Base-by-base conservation (phyloP, 92 coral and sea anemone species). In the Virgularia gustaviana region DNA sequence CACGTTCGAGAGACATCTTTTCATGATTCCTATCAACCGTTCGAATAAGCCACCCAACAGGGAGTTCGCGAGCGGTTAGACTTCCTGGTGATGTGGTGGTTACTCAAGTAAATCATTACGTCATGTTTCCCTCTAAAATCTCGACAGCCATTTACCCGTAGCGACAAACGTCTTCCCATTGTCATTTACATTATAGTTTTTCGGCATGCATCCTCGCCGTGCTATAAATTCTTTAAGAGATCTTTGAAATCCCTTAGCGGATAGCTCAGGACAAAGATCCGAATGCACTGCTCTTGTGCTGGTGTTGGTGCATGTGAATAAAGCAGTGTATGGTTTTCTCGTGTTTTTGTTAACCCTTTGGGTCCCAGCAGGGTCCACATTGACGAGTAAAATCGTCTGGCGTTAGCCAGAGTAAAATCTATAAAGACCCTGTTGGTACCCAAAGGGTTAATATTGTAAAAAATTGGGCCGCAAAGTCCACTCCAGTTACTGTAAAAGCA, bases 401-500 rank as follows among this genome's bases (percentile, higher is more conserved):
- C n/a, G n/a, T n/a, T n/a, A n/a, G n/a, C n/a, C n/a, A n/a, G n/a
- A n/a, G n/a, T n/a, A n/a, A n/a, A n/a, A n/a, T n/a, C n/a, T n/a
- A n/a, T n/a, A n/a, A n/a, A n/a, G n/a, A n/a, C n/a, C n/a, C n/a
- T n/a, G n/a, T n/a, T n/a, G n/a, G n/a, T n/a, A n/a, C n/a, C n/a
- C n/a, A n/a, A n/a, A n/a, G n/a, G n/a, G n/a, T n/a, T n/a, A n/a
- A n/a, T 43, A 23, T 60, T 72, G 72, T 79, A 61, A 39, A n/a
- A n/a, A n/a, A n/a, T n/a, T n/a, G n/a, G n/a, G n/a, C n/a, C n/a
- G n/a, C 87, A 38, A 83, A 83, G 70, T 83, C 87, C 25, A 78
- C 77, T 9, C 77, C 88, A 20, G 88, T 78, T 13, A 72, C 84
- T 44, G 20, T 59, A n/a, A 83, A 83, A 12, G 84, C 76, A 4